Evolutionary conservation across 2,113 vertebrate genomes (phyloP), one percentile per base, ranked within the genome.

Genomic region (Jacana jacana): DNA sequence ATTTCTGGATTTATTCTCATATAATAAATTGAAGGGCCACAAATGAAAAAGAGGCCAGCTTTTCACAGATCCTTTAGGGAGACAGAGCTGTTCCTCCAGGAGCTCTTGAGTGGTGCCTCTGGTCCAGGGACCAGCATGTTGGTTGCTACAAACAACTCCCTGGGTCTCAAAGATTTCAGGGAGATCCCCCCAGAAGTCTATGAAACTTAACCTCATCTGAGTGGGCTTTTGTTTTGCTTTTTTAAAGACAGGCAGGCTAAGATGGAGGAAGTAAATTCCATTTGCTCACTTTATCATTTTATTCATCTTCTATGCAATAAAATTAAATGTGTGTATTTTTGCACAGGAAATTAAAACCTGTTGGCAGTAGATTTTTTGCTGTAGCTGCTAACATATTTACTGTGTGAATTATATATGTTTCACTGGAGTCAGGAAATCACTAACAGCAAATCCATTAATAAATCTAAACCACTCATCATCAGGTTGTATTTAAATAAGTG

Each of bases 381-480:
- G 52, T 37, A 88, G 60, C 72, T 88, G 51, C 64, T 78, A 63
- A 68, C 23, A 7, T 66, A 81, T 57, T 93, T 80, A 70, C 60
- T 70, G 15, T 48, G 86, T 87, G 86, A 92, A 78, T 91, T 91
- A 77, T 91, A 10, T 9, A 28, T 58, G 68, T 81, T 73, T 81
- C 65, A 66, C 55, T 35, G 44, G 35, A 91, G 68, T 77, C 51
- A 88, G 80, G 71, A 93, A 91, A 90, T 89, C 70, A 63, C 51
- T 52, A 68, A 63, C 51, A 52, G 69, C 37, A 78, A 92, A 86
- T 57, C 72, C 46, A 58, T 88, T 84, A 83, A 80, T 54, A 83
- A 94, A 91, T 71, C 75, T 83, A 92, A 93, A 86, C 72, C 72
- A 86, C 64, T 94, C 65, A 63, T 77, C 65, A 73, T 81, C 81